Percentiles rank a stretch among this genome's conserved stretches.
phyloP scores from a whole-genome alignment of 2,113 vertebrate genomes.

The Protobothrops flavoviridis region DNA sequence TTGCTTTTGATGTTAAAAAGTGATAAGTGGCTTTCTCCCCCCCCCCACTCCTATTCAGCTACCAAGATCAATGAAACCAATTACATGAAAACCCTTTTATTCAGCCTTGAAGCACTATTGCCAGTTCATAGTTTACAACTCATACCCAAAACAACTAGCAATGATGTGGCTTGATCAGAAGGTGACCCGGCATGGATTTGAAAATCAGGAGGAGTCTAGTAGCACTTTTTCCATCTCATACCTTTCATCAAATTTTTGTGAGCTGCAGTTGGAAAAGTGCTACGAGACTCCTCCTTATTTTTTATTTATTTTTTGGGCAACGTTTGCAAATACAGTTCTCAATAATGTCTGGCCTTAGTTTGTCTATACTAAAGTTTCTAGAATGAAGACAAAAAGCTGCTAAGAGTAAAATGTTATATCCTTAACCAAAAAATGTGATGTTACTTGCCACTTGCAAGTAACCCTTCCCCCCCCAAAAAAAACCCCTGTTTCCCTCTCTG shows the following conservation, averaged over 20 bases:
- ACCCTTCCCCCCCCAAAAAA: background rate
- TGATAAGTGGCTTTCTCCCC: background rate
- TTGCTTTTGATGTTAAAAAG: background rate
- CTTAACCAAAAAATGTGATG: background rate
- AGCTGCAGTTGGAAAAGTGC: background rate
- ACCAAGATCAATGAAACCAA: background rate
- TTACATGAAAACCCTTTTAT: background rate
- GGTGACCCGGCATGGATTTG: background rate
- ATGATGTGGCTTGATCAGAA: background rate
- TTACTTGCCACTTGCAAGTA: background rate
- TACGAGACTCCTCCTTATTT: background rate
- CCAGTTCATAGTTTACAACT: background rate
- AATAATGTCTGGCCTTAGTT: background rate
- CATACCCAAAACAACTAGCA: background rate
- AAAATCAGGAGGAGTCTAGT: background rate
- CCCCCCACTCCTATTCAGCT: background rate
- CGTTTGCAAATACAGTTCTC: background rate
- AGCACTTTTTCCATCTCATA: background rate
- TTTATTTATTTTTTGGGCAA: background rate
- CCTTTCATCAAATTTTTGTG: background rate
- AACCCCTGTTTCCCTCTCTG: background rate
- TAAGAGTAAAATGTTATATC: background rate
- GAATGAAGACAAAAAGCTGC: background rate
- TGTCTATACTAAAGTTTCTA: background rate
- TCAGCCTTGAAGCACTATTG: background rate